Evolutionary conservation across 2,888 invertebrate genomes (phyloP).

Genomic region (Bruchidius siliquastri): DNA sequence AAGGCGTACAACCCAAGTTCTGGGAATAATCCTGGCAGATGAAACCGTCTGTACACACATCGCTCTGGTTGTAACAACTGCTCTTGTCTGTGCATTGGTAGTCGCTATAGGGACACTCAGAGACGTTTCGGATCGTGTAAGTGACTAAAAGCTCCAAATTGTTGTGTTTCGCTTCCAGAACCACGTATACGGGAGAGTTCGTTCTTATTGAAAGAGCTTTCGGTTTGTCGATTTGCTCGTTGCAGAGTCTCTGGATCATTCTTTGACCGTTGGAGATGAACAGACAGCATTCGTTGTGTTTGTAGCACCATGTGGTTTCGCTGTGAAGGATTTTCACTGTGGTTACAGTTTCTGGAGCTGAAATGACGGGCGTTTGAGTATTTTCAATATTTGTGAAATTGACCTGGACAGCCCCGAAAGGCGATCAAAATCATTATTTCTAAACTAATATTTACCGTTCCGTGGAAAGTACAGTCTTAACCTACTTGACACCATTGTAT

Average conservation of each 20-base stretch:
- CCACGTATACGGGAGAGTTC: background rate
- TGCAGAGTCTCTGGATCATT: background rate
- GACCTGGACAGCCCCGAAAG: no score
- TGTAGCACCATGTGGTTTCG: background rate
- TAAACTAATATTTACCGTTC: no score
- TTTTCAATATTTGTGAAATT: no score
- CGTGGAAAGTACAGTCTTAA: no score
- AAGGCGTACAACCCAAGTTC: constrained; percentile 11
- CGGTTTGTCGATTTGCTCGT: background rate
- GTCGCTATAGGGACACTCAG: constrained; percentile 12
- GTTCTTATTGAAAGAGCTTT: background rate
- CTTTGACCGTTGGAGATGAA: background rate
- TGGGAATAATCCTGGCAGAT: constrained; percentile 20
- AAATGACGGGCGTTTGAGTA: background rate
- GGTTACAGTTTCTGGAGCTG: background rate
- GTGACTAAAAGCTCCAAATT: background rate
- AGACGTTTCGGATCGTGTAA: constrained; percentile 6
- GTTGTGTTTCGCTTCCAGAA: background rate
- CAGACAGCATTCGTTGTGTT: background rate
- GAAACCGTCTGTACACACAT: constrained; percentile 8
- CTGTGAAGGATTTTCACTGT: constrained; percentile 1
- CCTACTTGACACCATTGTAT: no score
- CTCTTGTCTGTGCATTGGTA: constrained; percentile 18
- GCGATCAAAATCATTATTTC: no score
- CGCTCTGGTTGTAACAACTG: constrained; percentile 16